phyloP scores from a whole-genome alignment of 2,888 invertebrate genomes.

The Papilio protenor region DNA sequence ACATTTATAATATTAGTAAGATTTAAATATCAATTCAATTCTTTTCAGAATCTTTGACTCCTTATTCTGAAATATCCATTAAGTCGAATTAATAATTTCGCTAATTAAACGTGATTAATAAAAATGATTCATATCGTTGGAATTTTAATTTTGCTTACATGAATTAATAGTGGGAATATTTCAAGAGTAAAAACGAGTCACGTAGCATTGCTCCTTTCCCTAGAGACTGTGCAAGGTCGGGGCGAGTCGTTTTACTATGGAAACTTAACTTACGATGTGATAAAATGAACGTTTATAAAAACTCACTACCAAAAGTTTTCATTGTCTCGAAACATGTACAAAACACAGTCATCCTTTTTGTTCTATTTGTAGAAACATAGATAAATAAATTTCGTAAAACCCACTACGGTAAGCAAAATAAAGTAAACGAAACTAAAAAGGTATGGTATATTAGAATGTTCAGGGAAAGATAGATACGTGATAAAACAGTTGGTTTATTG shows the following conservation, averaged over 20 bases:
- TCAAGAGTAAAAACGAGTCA: constrained; percentile 73
- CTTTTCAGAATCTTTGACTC: background rate
- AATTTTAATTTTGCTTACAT: constrained; percentile 72
- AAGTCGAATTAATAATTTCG: background rate
- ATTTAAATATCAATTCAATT: background rate
- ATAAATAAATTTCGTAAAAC: background rate
- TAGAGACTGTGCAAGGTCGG: constrained; percentile 72
- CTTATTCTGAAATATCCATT: background rate
- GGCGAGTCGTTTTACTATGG: constrained; percentile 75
- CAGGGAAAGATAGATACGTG: background rate
- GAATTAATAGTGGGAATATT: constrained; percentile 81
- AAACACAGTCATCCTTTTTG: background rate
- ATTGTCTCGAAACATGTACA: background rate
- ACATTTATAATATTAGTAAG: too few species aligned
- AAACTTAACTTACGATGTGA: constrained; percentile 50
- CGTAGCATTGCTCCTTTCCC: constrained; percentile 62
- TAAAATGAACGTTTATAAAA: constrained; percentile 19
- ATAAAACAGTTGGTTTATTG: background rate
- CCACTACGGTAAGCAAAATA: background rate
- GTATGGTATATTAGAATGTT: background rate
- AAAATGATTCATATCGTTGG: constrained; percentile 60
- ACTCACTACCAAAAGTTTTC: background rate
- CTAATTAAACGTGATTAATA: constrained; percentile 39
- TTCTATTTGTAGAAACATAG: too few species aligned
- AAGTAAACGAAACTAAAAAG: background rate